Evolutionary conservation across 1,140 invertebrate genomes (phyloP).

Genomic region (Drosophila bocqueti): DNA sequence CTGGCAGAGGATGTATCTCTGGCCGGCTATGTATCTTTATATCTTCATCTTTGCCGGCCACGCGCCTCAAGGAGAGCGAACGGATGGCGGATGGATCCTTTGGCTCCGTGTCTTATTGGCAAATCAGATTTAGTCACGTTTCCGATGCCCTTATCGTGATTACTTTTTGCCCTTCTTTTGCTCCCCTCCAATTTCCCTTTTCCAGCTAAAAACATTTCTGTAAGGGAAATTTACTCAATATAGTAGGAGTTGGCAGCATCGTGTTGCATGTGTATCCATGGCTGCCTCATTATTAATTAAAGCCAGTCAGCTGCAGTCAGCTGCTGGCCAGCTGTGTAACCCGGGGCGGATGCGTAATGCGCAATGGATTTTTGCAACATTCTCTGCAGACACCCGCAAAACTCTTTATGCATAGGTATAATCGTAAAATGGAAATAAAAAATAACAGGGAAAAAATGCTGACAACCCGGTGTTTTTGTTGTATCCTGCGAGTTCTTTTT

Average conservation of each 20-base stretch:
- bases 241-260: conserved; percentile 9
- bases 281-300: conserved; percentile 60
- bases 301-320: conserved; percentile 40
- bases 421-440: conserved; percentile 47
- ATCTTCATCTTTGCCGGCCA: conserved; percentile 74
- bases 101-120: conserved; percentile 76
- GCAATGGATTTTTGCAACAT: conserved; percentile 29
- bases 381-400: conserved; percentile 36
- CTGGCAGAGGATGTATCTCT: conserved; percentile 22
- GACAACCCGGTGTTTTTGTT: conserved; percentile 39
- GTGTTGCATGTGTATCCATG: conserved; percentile 3
- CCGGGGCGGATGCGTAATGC: conserved; percentile 56
- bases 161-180: conserved; percentile 36
- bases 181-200: neutral
- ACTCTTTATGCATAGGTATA: conserved; percentile 60
- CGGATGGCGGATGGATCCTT: conserved; percentile 11
- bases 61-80: conserved; percentile 35
- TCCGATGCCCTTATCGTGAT: conserved; percentile 63
- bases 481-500: conserved; percentile 17
- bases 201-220: conserved; percentile 3
- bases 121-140: conserved; percentile 83
- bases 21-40: conserved; percentile 54
- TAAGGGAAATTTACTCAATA: conserved; percentile 30
- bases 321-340: conserved; percentile 26
- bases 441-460: conserved; percentile 19